phyloP scores from a whole-genome alignment of 2,888 invertebrate genomes.

The Tiphia femorata region DNA sequence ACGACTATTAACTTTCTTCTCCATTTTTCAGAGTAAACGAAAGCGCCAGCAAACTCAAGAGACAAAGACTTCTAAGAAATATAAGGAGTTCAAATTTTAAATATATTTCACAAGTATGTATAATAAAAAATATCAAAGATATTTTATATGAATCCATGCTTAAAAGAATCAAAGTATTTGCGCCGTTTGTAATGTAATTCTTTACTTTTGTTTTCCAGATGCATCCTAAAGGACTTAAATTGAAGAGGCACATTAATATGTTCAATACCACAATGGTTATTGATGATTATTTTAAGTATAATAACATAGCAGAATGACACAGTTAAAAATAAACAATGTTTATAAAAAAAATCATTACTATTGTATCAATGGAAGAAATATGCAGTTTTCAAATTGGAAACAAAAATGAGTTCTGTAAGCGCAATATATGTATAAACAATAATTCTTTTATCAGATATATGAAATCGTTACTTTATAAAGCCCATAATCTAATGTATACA shows the following conservation, averaged over 20 bases:
- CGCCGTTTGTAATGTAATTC: too few species aligned
- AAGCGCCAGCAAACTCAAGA: constrained; percentile 93
- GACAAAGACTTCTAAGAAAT: constrained; percentile 93
- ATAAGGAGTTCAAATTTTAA: constrained; percentile 98
- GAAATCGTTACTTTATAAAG: too few species aligned
- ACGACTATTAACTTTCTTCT: constrained; percentile 17
- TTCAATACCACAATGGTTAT: neutral
- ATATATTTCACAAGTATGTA: constrained; percentile 3
- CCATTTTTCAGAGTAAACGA: constrained; percentile 84
- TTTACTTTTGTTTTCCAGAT: too few species aligned
- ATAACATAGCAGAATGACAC: neutral
- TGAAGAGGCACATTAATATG: too few species aligned
- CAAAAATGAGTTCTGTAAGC: neutral
- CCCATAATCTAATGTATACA: too few species aligned
- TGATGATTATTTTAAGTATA: neutral
- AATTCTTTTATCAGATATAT: neutral
- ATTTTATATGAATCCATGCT: too few species aligned
- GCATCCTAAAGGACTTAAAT: too few species aligned
- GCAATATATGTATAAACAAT: neutral
- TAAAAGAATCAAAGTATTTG: too few species aligned
- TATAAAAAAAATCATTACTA: neutral
- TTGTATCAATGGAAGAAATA: too few species aligned
- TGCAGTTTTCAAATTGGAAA: neutral
- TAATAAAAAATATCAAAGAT: too few species aligned
- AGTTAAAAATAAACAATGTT: neutral